Base-by-base conservation (phyloP, 2,888 invertebrate genomes). In the Cephus spinipes region DNA sequence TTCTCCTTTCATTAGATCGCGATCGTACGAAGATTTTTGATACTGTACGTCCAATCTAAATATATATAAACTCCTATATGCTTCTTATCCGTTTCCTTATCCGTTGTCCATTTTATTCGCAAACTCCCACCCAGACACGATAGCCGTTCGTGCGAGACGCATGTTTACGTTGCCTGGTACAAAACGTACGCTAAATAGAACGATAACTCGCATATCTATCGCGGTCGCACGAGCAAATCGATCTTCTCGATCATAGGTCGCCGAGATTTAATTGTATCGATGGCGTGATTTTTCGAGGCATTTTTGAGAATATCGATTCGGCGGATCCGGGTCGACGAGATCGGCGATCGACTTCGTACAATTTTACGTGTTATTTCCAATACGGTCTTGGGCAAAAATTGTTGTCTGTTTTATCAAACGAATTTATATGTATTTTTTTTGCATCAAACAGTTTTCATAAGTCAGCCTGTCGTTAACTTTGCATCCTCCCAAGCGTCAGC, bases 91-190 rank as follows among this genome's bases (percentile, higher is more conserved):
- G 73, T 71, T 73, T 68, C 34, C 33, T 32, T 74, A 30, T 71
- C 69, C 69, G n/a, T 55, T 76, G 75, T 77, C 73, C 74, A 76
- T 77, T 79, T 81, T 84, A 79, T 83, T 78, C 55, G 55, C 55
- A 55, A 55, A 55, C 55, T 55, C 55, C 9, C 55, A 55, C 55
- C 15, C 23, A 23, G 55, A 23, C 55, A 55, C 55, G 55, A 55
- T 23, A 55, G 55, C 23, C 55, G 55, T 15, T 55, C 55, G 55
- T 55, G 55, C 55, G 55, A 55, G 55, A 55, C 23, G 9, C 55
- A 55, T 55, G 23, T 55, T 55, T 55, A 55, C 55, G 55, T 55
- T 55, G 15, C 55, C 55, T 55, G 23, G 55, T 55, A 55, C 23
- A 55, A 55, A 55, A 55, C 55, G 55, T 55, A 55, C 23, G 55